These are phyloP conservation scores for Athrips mouffetella DNA, from an alignment of 2,888 invertebrate species.

Conservation along the genomic window DNA sequence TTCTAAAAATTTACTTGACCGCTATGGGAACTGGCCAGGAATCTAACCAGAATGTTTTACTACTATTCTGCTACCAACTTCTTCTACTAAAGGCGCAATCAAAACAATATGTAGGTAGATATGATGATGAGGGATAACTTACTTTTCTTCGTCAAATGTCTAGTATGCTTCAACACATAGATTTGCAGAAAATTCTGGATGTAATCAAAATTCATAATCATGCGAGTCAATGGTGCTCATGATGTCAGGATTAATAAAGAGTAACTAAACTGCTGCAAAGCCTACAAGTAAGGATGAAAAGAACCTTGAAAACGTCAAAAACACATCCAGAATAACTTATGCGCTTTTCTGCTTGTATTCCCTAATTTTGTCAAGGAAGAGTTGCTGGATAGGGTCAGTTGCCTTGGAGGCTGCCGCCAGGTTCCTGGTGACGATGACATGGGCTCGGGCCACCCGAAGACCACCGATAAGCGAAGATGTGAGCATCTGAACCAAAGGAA, in stretches of 20 bases:
- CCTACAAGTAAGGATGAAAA: no score
- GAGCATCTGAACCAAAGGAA: slow-evolving; percentile 74
- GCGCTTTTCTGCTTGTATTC: slow-evolving; percentile 92
- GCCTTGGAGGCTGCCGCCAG: slow-evolving; percentile 86
- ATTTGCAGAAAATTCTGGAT: neutral
- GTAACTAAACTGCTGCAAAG: no score
- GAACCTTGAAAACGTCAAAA: neutral
- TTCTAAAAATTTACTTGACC: neutral
- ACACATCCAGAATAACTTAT: slow-evolving; percentile 76
- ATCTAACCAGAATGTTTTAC: no score
- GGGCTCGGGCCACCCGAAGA: slow-evolving; percentile 68
- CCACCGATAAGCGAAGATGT: slow-evolving; percentile 71
- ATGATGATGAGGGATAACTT: no score
- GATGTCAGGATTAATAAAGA: no score
- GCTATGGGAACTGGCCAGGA: no score
- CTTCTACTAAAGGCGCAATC: no score
- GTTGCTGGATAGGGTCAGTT: slow-evolving; percentile 93
- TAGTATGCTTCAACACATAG: no score
- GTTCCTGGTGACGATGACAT: slow-evolving; percentile 80
- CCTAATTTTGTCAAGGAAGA: slow-evolving; percentile 94
- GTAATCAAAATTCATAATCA: neutral
- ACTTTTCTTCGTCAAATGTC: no score
- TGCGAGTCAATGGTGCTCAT: no score
- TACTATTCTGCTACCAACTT: no score
- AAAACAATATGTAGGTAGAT: no score